These are phyloP conservation scores for Polymixis flavicincta DNA, from an alignment of 2,888 invertebrate genomes.

Conservation along the genomic window DNA sequence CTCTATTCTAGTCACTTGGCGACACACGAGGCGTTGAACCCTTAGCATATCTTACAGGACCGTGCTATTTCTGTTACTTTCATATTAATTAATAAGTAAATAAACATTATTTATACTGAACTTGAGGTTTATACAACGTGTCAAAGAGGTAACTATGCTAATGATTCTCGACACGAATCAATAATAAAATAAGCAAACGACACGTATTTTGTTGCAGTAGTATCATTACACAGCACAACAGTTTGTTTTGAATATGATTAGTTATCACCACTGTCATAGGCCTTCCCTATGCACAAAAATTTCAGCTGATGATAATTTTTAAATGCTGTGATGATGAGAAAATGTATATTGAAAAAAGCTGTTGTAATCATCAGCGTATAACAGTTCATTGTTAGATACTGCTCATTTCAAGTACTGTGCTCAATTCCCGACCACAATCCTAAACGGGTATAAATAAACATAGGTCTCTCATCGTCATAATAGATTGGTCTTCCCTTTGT, in stretches of 20 bases:
- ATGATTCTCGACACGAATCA: too few relatives aligned
- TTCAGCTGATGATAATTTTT: neutral
- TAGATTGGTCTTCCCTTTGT: conserved; percentile 7
- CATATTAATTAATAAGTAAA: neutral
- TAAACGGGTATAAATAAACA: too few relatives aligned
- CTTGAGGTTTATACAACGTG: neutral
- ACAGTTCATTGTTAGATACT: too few relatives aligned
- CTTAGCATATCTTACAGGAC: neutral
- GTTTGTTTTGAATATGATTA: neutral
- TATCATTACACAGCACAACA: neutral
- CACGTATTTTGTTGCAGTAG: neutral
- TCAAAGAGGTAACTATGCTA: too few relatives aligned
- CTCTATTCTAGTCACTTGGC: too few relatives aligned
- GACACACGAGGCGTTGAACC: neutral
- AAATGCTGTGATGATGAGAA: neutral
- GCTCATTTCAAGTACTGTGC: neutral
- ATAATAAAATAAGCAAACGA: too few relatives aligned
- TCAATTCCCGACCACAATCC: neutral
- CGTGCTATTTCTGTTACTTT: neutral
- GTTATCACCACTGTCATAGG: neutral
- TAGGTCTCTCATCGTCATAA: neutral
- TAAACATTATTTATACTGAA: neutral
- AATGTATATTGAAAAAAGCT: neutral
- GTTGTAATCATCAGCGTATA: neutral
- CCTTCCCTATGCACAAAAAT: neutral